phyloP scores from a whole-genome alignment of 53 echinoderm and acorn worm species.

The Holothuria leucospilota region DNA sequence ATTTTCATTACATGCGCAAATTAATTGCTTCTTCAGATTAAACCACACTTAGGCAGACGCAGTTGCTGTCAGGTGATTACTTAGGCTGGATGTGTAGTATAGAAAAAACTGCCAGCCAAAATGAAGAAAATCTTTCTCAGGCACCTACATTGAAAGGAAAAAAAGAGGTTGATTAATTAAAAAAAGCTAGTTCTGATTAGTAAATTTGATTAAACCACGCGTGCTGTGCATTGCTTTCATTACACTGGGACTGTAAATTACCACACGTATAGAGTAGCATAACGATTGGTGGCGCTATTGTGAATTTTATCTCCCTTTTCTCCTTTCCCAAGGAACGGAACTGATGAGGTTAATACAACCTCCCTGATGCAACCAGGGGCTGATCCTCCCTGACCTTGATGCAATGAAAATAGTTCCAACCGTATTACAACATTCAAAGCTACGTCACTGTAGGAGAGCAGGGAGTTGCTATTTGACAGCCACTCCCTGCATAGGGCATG shows the following conservation, averaged over 20 bases:
- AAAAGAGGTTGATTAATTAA: constrained; percentile 9
- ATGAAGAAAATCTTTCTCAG: background rate
- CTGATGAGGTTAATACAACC: too few relatives aligned
- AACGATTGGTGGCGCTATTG: background rate
- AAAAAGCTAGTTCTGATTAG: constrained; percentile 32
- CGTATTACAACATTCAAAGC: too few relatives aligned
- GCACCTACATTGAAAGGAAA: background rate
- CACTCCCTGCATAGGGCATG: too few relatives aligned
- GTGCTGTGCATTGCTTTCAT: constrained; percentile 12
- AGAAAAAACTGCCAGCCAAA: constrained; percentile 5
- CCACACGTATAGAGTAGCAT: background rate
- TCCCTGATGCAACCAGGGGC: too few relatives aligned
- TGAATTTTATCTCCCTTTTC: background rate
- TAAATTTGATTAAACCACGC: constrained; percentile 42
- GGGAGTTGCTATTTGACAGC: too few relatives aligned
- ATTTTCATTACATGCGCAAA: constrained; percentile 42
- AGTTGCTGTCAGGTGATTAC: constrained; percentile 32
- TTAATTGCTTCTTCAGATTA: constrained; percentile 43
- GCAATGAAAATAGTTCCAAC: too few relatives aligned
- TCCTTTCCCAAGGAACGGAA: too few relatives aligned
- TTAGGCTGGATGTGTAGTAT: constrained; percentile 10
- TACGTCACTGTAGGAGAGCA: too few relatives aligned
- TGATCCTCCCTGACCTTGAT: too few relatives aligned
- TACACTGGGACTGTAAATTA: constrained; percentile 18
- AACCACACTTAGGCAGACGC: constrained; percentile 16